These are phyloP conservation scores for Syngnathus rostellatus DNA, from an alignment of 2,797 vertebrate genomes.

Conservation along the genomic window DNA sequence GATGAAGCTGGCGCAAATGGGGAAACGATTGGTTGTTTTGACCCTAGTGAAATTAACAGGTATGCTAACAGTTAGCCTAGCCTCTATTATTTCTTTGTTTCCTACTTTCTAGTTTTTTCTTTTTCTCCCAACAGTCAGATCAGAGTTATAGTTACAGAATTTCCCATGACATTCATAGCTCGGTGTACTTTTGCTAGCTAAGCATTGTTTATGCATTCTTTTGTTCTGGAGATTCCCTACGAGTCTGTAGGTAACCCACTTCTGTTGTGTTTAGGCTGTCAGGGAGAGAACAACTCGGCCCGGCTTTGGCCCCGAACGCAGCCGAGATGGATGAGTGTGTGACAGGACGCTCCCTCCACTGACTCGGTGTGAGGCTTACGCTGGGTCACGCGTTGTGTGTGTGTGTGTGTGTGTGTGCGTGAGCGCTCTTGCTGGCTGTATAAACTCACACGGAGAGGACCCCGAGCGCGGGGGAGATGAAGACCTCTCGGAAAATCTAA, in stretches of 20 bases:
- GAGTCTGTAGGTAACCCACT: conserved; percentile 50
- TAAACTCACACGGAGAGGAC: conserved; percentile 68
- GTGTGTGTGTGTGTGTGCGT: conserved; percentile 26
- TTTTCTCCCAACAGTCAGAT: no score
- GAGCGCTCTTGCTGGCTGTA: conserved; percentile 44
- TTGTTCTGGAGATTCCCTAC: conserved; percentile 15
- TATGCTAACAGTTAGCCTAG: no score
- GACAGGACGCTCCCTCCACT: conserved; percentile 66
- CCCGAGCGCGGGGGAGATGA: conserved; percentile 67
- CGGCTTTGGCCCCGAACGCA: conserved; percentile 42
- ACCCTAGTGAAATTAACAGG: no score
- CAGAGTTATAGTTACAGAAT: conserved; percentile 11
- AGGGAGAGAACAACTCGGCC: conserved; percentile 36
- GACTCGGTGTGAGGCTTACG: conserved; percentile 48
- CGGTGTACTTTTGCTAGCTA: neutral
- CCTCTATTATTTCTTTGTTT: no score
- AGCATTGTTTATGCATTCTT: conserved; percentile 13
- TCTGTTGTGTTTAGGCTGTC: conserved; percentile 44
- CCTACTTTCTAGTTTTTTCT: no score
- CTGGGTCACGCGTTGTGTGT: conserved; percentile 20
- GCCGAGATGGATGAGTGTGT: conserved; percentile 65
- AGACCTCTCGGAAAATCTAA: conserved; percentile 73
- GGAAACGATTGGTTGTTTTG: no score
- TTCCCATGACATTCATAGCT: conserved; percentile 15
- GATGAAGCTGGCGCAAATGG: no score